Evolutionary conservation across 2,113 vertebrate genomes (phyloP).

Genomic region (Sinocyclocheilus anophthalmus): DNA sequence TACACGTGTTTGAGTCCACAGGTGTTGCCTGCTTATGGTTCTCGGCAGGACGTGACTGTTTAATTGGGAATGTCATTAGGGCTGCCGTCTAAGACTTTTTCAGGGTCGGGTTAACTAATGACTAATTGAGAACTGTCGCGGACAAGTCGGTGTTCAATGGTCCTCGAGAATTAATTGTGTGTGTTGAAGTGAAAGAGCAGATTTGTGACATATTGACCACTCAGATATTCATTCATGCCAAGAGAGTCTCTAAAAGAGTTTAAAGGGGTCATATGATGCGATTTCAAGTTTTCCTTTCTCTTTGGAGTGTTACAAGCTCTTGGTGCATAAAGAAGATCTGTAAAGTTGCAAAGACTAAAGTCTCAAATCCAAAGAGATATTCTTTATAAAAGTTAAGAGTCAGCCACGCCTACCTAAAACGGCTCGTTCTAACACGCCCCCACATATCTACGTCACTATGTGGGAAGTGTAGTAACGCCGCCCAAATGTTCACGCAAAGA

Average conservation of each 20-base stretch:
- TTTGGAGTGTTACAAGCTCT: too few species aligned
- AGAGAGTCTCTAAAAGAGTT: slow-evolving; percentile 27
- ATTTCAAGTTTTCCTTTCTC: too few species aligned
- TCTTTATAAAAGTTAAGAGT: too few species aligned
- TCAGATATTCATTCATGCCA: slow-evolving; percentile 27
- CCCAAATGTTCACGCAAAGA: too few species aligned
- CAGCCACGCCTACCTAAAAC: too few species aligned
- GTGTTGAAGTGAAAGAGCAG: slow-evolving; percentile 46
- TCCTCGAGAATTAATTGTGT: slow-evolving; percentile 43
- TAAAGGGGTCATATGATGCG: background rate
- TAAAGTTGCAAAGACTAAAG: too few species aligned
- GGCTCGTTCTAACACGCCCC: too few species aligned
- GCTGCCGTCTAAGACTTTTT: slow-evolving; percentile 17
- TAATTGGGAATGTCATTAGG: slow-evolving; percentile 46
- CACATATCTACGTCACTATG: too few species aligned
- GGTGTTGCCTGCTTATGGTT: slow-evolving; percentile 18
- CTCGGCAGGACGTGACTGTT: slow-evolving; percentile 37
- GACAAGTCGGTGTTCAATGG: slow-evolving; percentile 41
- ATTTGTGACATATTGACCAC: slow-evolving; percentile 38
- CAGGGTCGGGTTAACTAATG: slow-evolving; percentile 31
- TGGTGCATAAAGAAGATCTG: too few species aligned
- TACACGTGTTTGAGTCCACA: slow-evolving; percentile 2
- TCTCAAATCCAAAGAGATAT: too few species aligned
- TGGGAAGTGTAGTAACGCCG: too few species aligned
- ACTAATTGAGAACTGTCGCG: slow-evolving; percentile 49